Evolutionary conservation across 2,888 invertebrate genomes (phyloP), one percentile per base, ranked within the genome.

Genomic region (Tipula confusa): DNA sequence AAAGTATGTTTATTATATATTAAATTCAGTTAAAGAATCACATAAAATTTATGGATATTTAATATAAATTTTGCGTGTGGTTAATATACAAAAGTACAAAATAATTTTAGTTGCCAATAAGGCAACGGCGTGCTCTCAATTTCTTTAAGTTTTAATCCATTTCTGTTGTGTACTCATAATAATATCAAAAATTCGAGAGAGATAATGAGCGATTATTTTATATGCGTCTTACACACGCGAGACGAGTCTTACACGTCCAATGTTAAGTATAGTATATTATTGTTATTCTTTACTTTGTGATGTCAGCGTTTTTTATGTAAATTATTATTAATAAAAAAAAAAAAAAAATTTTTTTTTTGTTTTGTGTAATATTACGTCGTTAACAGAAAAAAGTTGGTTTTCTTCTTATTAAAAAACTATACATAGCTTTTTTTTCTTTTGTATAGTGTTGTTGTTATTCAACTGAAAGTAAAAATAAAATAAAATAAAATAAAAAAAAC

Each of bases 381-480:
- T 64, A 64, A 64, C 64, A 64, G 64, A 64, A 18, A 24, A n/a
- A n/a, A n/a, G n/a, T n/a, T n/a, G n/a, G n/a, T n/a, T n/a, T n/a
- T n/a, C n/a, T n/a, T n/a, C n/a, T n/a, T n/a, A n/a, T n/a, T n/a
- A n/a, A n/a, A n/a, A n/a, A n/a, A n/a, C n/a, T n/a, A n/a, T n/a
- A n/a, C n/a, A n/a, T n/a, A n/a, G n/a, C n/a, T 64, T 64, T 64
- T 43, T 64, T 64, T 64, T 24, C 24, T 64, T 24, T 9, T 64
- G 24, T 64, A 64, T 24, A 24, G 18, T 64, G 64, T 64, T 64
- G 64, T 64, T 64, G 64, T 64, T 64, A 64, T 80, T 80, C 80
- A 80, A 80, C 80, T 80, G 80, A 80, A 80, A 80, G 80, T 31
- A 80, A 80, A 82, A 82, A 28, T 82, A n/a, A n/a, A n/a, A n/a